Conservation (phyloP, 1,140 invertebrate species). For the Saxidomus purpurata region DNA sequence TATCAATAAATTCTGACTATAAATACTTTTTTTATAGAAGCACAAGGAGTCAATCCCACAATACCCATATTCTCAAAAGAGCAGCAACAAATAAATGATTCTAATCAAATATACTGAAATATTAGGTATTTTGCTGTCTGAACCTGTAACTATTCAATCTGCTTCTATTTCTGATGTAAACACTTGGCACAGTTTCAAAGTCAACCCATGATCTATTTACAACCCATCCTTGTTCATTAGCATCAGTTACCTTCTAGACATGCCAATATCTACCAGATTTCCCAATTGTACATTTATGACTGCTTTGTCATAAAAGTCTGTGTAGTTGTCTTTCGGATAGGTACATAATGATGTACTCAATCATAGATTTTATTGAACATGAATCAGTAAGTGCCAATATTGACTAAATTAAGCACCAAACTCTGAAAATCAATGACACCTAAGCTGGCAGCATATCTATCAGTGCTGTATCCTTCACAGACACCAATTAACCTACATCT, state of each 20-base stretch:
- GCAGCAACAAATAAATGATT: too few species aligned
- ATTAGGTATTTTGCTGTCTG: too few species aligned
- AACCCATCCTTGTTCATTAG: too few species aligned
- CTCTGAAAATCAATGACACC: background rate
- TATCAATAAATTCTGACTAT: too few species aligned
- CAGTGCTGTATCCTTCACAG: background rate
- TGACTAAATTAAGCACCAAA: background rate
- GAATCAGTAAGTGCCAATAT: background rate
- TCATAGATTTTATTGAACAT: background rate
- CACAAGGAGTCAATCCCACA: too few species aligned
- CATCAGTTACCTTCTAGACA: conserved; percentile 87
- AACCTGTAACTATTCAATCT: too few species aligned
- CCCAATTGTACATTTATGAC: background rate
- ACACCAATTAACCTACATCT: background rate
- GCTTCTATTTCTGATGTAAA: too few species aligned
- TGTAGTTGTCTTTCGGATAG: background rate
- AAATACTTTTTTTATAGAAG: too few species aligned
- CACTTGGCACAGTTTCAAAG: too few species aligned
- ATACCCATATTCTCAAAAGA: too few species aligned
- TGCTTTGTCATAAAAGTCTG: background rate
- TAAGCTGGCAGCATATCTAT: background rate
- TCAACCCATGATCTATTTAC: too few species aligned
- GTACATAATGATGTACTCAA: background rate
- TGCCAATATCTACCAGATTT: background rate
- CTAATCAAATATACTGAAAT: too few species aligned